phyloP scores from a whole-genome alignment of 2,888 invertebrate genomes.

The Acleris holmiana region DNA sequence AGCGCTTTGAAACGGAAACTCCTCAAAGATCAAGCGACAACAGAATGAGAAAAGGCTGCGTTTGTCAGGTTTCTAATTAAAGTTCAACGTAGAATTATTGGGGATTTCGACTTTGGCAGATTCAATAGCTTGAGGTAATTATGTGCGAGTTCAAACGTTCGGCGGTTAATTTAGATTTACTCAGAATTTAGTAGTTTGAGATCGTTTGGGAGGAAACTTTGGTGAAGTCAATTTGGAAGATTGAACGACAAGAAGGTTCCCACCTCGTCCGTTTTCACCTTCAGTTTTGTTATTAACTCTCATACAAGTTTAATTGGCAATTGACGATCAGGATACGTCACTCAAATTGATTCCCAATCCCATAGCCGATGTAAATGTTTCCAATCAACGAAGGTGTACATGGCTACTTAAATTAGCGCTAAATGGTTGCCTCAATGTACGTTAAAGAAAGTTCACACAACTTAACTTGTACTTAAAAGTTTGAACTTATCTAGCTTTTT shows the following conservation, averaged over 20 bases:
- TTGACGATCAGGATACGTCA: no score
- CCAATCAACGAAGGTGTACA: no score
- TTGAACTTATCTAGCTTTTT: no score
- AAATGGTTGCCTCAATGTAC: no score
- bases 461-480: no score
- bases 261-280: no score
- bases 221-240: conserved; percentile 11
- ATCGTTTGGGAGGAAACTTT: conserved; percentile 3
- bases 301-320: no score
- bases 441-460: no score
- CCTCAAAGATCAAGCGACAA: conserved; percentile 4
- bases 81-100: conserved; percentile 29
- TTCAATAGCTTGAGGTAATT: conserved; percentile 30
- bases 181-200: conserved; percentile 20
- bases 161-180: conserved; percentile 25
- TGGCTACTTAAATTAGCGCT: no score
- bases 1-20: conserved; percentile 7
- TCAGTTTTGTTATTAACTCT: not conserved
- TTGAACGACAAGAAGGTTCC: no score
- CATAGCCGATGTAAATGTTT: no score
- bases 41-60: conserved; percentile 18
- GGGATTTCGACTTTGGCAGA: conserved; percentile 23
- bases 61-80: conserved; percentile 33
- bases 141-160: conserved; percentile 31
- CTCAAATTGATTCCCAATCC: no score